A percentile compares a stretch with the other conserved stretches of the same genome.
These are phyloP conservation scores for Eupeodes luniger DNA, from an alignment of 2,888 invertebrate species.

Conservation along the genomic window DNA sequence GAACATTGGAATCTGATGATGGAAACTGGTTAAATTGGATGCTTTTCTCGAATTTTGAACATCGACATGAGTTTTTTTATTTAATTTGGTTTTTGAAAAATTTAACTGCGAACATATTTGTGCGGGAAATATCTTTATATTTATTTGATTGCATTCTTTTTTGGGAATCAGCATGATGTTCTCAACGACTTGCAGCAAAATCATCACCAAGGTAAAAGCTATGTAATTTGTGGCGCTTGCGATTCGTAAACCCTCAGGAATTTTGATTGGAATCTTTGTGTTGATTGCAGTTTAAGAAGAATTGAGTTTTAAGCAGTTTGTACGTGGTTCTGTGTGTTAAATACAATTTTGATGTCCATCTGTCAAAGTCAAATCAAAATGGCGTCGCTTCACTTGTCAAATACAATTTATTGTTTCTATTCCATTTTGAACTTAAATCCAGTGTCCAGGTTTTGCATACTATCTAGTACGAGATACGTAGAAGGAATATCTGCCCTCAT, in stretches of 20 bases:
- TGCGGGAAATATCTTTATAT: conserved; percentile 55
- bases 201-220: background rate
- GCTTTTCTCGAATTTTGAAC: conserved; percentile 21
- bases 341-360: background rate
- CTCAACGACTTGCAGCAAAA: background rate
- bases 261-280: conserved; percentile 29
- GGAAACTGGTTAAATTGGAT: conserved; percentile 49
- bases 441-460: too few species aligned
- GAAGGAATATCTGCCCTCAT: too few species aligned
- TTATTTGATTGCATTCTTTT: conserved; percentile 28
- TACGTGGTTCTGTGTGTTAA: background rate
- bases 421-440: too few species aligned
- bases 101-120: conserved; percentile 35
- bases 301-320: too few species aligned
- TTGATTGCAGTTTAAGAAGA: background rate
- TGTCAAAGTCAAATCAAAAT: too few species aligned
- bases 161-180: background rate
- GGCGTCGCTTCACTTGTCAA: too few species aligned
- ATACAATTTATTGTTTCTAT: too few species aligned
- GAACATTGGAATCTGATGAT: conserved; percentile 16
- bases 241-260: conserved; percentile 1
- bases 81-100: background rate
- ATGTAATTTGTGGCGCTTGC: conserved; percentile 30
- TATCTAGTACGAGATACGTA: too few species aligned
- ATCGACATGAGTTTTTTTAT: conserved; percentile 45